Percentiles rank a stretch among this genome's conserved stretches.
These are phyloP conservation scores for human (Homo sapiens) DNA, from an alignment of 2,113 vertebrate species.

Conservation along the genomic window GRCh38 chr3:70804501-70805000, in stretches of 20 bases:
- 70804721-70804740: not conserved
- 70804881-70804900: conserved; percentile 46
- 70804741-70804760: not conserved
- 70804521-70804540: conserved; percentile 26
- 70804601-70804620: not conserved
- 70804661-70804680: not conserved
- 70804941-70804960: not conserved
- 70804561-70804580: conserved; percentile 40
- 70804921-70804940: conserved; percentile 57
- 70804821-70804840: conserved; percentile 37
- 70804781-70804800: not conserved
- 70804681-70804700: not conserved
- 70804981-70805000: not conserved
- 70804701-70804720: conserved; percentile 1
- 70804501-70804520: conserved; percentile 29
- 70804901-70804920: conserved; percentile 73
- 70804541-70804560: conserved; percentile 9
- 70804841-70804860: conserved; percentile 47
- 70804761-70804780: not conserved
- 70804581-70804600: not conserved
- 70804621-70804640: not conserved
- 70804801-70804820: conserved; percentile 48
- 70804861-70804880: conserved; percentile 65
- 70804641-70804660: not conserved
- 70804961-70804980: not conserved